A percentile compares a stretch with the other conserved stretches of the same genome.
Conservation (phyloP, 2,888 invertebrate species). For the Phorcus lineatus region DNA sequence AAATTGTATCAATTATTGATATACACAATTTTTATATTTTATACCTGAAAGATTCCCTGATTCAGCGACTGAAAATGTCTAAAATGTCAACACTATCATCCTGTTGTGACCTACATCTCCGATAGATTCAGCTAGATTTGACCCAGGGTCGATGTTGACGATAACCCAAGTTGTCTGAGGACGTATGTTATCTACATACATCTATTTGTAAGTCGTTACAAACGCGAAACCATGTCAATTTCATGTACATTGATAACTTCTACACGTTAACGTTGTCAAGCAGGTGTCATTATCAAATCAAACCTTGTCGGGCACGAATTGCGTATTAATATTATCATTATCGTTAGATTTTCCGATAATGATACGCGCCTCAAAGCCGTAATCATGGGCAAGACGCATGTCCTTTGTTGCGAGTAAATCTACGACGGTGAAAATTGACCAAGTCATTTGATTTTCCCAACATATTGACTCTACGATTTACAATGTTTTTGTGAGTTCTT, state of each 20-base stretch:
- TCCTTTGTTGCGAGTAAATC: too few species aligned
- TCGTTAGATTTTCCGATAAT: not conserved
- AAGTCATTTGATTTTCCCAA: not conserved
- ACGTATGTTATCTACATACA: not conserved
- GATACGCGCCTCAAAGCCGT: not conserved
- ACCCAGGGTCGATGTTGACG: not conserved
- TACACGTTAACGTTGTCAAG: not conserved
- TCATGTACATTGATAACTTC: not conserved
- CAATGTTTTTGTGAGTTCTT: conserved; percentile 7
- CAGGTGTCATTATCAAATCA: not conserved
- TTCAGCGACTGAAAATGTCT: too few species aligned
- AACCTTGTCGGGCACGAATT: not conserved
- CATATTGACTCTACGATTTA: not conserved
- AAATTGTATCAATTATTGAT: too few species aligned
- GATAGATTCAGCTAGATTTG: too few species aligned
- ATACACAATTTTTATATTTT: too few species aligned
- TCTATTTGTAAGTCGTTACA: not conserved
- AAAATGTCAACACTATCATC: too few species aligned
- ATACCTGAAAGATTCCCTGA: too few species aligned
- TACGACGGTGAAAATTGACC: too few species aligned
- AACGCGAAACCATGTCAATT: not conserved
- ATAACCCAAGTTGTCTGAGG: not conserved
- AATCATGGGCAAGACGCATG: too few species aligned
- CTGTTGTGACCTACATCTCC: too few species aligned
- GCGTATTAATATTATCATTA: conserved; percentile 2